phyloP scores from a whole-genome alignment of 2,797 vertebrate genomes.

The Melanotaenia nigrans region DNA sequence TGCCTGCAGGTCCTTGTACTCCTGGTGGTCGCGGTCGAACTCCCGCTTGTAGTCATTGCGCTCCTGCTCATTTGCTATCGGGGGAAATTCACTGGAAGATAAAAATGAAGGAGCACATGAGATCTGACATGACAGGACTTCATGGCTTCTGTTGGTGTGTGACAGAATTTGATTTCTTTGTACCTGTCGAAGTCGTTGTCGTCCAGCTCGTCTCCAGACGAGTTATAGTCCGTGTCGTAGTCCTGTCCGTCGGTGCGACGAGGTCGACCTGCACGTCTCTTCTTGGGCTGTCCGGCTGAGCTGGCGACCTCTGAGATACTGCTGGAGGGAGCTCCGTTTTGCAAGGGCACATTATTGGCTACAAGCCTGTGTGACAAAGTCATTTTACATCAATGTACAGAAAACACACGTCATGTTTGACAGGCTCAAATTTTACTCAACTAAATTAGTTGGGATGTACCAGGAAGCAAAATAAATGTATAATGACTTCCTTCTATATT shows the following conservation, averaged over 20 bases:
- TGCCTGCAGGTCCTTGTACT: constrained; percentile 86
- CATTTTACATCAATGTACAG: background rate
- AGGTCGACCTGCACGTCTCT: constrained; percentile 72
- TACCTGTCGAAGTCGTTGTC: constrained; percentile 89
- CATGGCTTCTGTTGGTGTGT: no score
- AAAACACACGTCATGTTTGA: background rate
- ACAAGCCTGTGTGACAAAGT: constrained; percentile 40
- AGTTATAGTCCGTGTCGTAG: constrained; percentile 88
- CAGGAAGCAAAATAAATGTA: constrained; percentile 13
- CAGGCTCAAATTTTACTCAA: no score
- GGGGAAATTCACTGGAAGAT: constrained; percentile 81
- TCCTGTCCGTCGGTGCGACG: constrained; percentile 78
- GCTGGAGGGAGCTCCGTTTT: constrained; percentile 68
- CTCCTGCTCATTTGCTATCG: constrained; percentile 76
- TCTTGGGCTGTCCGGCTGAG: constrained; percentile 71
- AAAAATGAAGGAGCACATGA: background rate
- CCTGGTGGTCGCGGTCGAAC: constrained; percentile 85
- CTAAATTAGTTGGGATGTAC: background rate
- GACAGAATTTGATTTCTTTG: background rate
- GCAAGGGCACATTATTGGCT: constrained; percentile 51
- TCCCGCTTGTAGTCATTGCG: constrained; percentile 83
- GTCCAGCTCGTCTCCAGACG: constrained; percentile 91
- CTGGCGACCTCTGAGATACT: constrained; percentile 73
- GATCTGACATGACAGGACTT: no score
- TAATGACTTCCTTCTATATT: constrained; percentile 20